Base-by-base conservation (phyloP, 2,888 invertebrate genomes). In the Cantharis lateralis region DNA sequence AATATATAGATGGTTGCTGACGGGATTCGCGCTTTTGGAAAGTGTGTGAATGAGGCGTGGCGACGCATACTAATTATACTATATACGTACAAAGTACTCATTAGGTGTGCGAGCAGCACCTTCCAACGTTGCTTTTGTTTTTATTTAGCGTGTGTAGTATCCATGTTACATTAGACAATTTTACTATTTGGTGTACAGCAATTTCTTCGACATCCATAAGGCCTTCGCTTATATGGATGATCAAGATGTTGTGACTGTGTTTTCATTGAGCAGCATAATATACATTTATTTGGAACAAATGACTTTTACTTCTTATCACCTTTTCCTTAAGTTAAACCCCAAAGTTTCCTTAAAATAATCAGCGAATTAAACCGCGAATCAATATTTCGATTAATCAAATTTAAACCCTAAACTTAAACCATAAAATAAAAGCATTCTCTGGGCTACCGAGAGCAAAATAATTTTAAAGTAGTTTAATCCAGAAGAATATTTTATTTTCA, bases 211-310 rank as follows among this genome's bases (percentile, higher is more conserved):
- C 86, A 78, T 79, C 79, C 81, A 78, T 73, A 79, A 71, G 72
- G 77, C 70, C 75, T 73, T 77, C 76, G 76, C 80, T 71, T 77
- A 79, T 75, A 78, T 82, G 85, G 84, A 80, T 80, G 83, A 84
- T 87, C 88, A 88, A 85, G 86, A 88, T 87, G 87, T 88, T 89
- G 89, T 88, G 88, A 88, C 88, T 88, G 88, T 89, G 89, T 89
- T 92, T 88, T 92, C 90, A 92, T 91, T 92, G 91, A 89, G 91
- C 92, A 91, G 91, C 92, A 91, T 92, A 92, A 92, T 92, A 92
- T 92, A 92, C 92, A 92, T 92, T 92, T 92, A 92, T 92, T 92
- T 92, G 92, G 92, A 88, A 82, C 81, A 82, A 61, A 63, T 13
- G n/a, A 20, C 20, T 71, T 68, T 71, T 28, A 48, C 16, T 61